Base-by-base conservation (phyloP, 2,888 invertebrate genomes). In the Meteorus cinctellus region DNA sequence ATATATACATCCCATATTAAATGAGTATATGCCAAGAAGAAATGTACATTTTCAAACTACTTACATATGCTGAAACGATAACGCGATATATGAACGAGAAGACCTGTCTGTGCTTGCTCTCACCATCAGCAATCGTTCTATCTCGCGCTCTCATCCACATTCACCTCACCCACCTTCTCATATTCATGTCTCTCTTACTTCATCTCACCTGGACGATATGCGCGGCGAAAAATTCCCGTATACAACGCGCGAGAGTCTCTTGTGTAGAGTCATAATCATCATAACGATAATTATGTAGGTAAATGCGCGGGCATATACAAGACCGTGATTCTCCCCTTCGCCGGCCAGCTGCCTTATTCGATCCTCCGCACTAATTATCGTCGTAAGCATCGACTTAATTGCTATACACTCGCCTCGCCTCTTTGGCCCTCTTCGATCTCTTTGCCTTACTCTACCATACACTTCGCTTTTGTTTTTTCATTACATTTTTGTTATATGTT, bases 371-470 rank as follows among this genome's bases (percentile, higher is more conserved):
- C 86, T 88, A 88, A 88, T 88, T 88, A 88, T 86, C 87, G 80
- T 87, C 86, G 86, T 86, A 86, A 88, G 86, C 85, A 85, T 81
- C 83, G 83, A 82, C 84, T 87, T 88, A 88, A 88, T 88, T 88
- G 88, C 86, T 85, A 78, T 74, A 82, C 81, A 83, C 84, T 84
- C 73, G 74, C 55, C 67, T 77, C 78, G 76, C 74, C 68, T 70
- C 34, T 68, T 68, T 41, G 51, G 29, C 48, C 51, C 59, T 36
- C 60, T 68, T 68, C 74, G 62, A 70, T 74, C 68, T 74, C 71
- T 75, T 69, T 14, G 6, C 31, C 14, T 69, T 68, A 67, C 63
- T 66, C 41, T 69, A 36, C 36, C 48, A 76, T 68, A 45, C 19
- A n/a, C 59, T 31, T 4, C 48, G 29, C 29, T 31, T 74, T 74